Base-by-base conservation (phyloP, 35 echinoderm and acorn worm genomes). In the Apostichopus californicus region DNA sequence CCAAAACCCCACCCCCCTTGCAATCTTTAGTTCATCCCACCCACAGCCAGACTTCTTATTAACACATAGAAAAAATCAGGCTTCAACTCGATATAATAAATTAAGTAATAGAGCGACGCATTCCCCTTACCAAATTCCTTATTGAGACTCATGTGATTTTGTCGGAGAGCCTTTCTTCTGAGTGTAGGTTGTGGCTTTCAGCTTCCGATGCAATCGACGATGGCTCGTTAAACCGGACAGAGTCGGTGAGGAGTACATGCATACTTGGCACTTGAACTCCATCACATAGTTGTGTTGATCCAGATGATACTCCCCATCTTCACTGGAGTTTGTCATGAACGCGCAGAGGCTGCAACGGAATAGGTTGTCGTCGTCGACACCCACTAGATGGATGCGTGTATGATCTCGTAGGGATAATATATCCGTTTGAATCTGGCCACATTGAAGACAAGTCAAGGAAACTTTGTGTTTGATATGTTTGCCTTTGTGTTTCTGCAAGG, bases 281-380 rank as follows among this genome's bases (percentile, higher is more conserved):
- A 90, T 92, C 20, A 92, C 84, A 87, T 97, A 94, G 53, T 94
- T 97, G 56, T 97, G 95, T 57, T 95, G 95, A 24, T 92, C 91
- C 55, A 94, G 78, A 83, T 97, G 95, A 56, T 91, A 73, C 61
- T 90, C 57, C 10, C 93, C 95, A 68, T 97, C 95, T 5, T 92
- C 78, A 54, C 78, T 72, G 24, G 75, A 92, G 34, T 88, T 60
- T 77, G 90, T 94, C 73, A 54, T 83, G 56, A 86, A 93, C 8
- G 95, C 80, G 78, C 95, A 97, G 26, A 94, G 75, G 52, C 87
- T 83, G 91, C 95, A 97, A 7, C 92, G 46, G 72, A 97, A 97
- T 10, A 88, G 86, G 85, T 94, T 93, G 56, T 90, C 57, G 5
- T 77, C 72, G 56, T 55, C 83, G 53, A 97, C 93, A 15, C 83